Conservation (phyloP, 1,140 invertebrate genomes). For the Metaphire vulgaris region DNA sequence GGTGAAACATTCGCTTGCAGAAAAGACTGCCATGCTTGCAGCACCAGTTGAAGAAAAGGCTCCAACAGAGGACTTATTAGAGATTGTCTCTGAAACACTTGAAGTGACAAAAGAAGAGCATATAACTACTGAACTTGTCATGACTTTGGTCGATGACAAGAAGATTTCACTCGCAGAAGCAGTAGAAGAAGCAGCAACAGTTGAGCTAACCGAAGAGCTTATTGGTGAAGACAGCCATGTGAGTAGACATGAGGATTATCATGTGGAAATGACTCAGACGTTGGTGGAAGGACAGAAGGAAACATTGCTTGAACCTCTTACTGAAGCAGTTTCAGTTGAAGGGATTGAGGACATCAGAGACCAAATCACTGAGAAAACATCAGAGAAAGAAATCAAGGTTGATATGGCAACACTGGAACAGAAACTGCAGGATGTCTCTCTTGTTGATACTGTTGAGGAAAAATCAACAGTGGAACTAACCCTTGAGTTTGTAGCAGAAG, state of each 20-base stretch:
- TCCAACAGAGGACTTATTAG: constrained; percentile 21
- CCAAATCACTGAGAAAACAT: neutral
- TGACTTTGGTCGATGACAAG: constrained; percentile 6
- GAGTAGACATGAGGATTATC: constrained; percentile 21
- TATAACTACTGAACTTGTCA: neutral
- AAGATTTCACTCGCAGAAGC: constrained; percentile 12
- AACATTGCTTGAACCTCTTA: neutral
- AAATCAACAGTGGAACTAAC: constrained; percentile 31
- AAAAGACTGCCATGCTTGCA: constrained; percentile 12
- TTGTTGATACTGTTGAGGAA: constrained; percentile 28
- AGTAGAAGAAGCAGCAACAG: constrained; percentile 29
- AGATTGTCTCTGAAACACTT: neutral
- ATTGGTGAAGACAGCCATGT: constrained; percentile 15
- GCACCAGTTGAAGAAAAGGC: constrained; percentile 18
- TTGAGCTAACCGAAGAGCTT: constrained; percentile 28
- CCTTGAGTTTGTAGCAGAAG: constrained; percentile 11
- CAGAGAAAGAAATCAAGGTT: constrained; percentile 11
- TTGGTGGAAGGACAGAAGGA: constrained; percentile 12
- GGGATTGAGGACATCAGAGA: neutral
- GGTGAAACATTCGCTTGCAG: constrained; percentile 11
- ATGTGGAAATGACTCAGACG: constrained; percentile 7
- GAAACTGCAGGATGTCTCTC: neutral
- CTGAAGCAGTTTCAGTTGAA: neutral
- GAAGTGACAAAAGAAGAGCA: constrained; percentile 14
- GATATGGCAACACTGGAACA: constrained; percentile 10